A percentile compares a stretch with the other conserved stretches of the same genome.
phyloP scores from a whole-genome alignment of 2,888 invertebrate genomes.

The Synanthedon vespiformis region DNA sequence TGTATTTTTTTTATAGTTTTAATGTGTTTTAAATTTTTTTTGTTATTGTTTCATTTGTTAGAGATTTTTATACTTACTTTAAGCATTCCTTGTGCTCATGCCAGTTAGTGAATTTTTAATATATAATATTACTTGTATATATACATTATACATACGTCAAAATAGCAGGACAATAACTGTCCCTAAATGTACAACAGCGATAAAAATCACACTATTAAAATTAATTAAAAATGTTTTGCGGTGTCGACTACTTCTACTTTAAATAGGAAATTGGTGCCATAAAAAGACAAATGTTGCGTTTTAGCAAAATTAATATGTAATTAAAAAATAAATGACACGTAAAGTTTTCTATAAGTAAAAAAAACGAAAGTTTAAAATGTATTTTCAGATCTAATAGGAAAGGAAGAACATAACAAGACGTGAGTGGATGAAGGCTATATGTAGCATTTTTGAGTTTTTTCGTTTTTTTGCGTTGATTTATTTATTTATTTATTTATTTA shows the following conservation, averaged over 20 bases:
- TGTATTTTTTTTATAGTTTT: constrained; percentile 24
- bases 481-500: too few relatives aligned
- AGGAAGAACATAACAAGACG: too few relatives aligned
- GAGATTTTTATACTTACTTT: constrained; percentile 39
- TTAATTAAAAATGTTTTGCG: background rate
- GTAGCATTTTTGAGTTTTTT: too few relatives aligned
- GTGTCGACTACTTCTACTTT: background rate
- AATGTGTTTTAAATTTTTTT: constrained; percentile 37
- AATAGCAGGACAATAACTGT: background rate
- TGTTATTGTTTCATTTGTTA: constrained; percentile 53
- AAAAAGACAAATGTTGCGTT: too few relatives aligned
- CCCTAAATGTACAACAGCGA: background rate
- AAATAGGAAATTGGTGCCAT: background rate
- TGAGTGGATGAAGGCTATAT: too few relatives aligned
- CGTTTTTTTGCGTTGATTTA: too few relatives aligned
- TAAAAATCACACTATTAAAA: background rate
- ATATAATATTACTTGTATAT: background rate
- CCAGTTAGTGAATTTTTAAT: constrained; percentile 3
- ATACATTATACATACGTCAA: too few relatives aligned
- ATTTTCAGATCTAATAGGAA: too few relatives aligned
- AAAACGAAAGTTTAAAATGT: too few relatives aligned
- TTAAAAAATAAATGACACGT: too few relatives aligned
- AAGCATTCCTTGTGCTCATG: constrained; percentile 44
- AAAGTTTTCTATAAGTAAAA: too few relatives aligned
- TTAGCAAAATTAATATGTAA: too few relatives aligned